phyloP scores from a whole-genome alignment of 1,140 invertebrate genomes.

The Gyrodactylus bullatarudis region DNA sequence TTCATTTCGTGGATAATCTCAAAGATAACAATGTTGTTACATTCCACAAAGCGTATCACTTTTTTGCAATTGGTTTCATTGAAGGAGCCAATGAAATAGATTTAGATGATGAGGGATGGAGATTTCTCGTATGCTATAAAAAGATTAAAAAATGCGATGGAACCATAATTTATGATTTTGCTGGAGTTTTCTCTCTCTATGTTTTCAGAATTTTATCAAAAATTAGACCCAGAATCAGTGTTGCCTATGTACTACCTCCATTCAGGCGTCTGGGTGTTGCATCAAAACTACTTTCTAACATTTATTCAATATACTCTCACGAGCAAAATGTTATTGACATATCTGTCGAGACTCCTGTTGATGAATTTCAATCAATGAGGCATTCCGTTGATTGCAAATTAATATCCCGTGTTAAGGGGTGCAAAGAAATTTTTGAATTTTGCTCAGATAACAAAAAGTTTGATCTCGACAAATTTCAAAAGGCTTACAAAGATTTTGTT shows the following conservation, averaged over 20 bases:
- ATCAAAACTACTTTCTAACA: background rate
- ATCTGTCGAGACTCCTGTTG: background rate
- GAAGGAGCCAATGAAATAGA: background rate
- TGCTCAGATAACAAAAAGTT: background rate
- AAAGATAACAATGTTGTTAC: background rate
- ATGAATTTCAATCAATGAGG: background rate
- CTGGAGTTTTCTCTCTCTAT: background rate
- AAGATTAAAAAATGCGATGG: background rate
- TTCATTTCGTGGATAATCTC: background rate
- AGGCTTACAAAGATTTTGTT: background rate
- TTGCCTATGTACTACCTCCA: background rate
- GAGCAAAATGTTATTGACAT: background rate
- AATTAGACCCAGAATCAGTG: background rate
- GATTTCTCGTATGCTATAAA: background rate
- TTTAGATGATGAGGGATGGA: background rate
- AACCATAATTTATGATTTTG: background rate
- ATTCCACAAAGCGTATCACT: background rate
- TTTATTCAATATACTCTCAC: background rate
- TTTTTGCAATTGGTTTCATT: background rate
- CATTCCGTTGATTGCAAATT: background rate
- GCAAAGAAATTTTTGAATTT: background rate
- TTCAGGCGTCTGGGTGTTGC: background rate
- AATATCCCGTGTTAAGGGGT: background rate
- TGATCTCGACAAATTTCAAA: background rate
- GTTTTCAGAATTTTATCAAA: background rate